Evolutionary conservation across 2,113 vertebrate genomes (phyloP).

Genomic region (Corvus moneduloides): DNA sequence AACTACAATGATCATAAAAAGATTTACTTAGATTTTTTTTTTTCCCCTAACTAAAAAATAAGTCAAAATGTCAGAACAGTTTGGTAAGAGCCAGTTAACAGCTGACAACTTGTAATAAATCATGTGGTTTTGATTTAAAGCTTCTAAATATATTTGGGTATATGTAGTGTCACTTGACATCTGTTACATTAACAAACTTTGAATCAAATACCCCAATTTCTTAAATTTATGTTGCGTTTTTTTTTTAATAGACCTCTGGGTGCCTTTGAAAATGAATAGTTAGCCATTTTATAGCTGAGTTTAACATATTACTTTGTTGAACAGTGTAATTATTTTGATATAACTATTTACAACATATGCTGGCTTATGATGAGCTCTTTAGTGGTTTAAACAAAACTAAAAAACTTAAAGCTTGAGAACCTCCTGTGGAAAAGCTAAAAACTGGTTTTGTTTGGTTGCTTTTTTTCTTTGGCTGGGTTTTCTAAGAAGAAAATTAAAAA

Average conservation of each 20-base stretch:
- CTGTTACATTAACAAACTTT: neutral
- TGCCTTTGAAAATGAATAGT: neutral
- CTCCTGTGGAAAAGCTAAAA: neutral
- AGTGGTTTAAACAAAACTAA: neutral
- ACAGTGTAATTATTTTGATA: neutral
- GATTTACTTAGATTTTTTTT: neutral
- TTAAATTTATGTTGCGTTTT: no score
- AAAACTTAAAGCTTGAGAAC: neutral
- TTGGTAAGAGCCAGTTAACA: neutral
- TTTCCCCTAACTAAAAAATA: neutral
- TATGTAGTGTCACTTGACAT: neutral
- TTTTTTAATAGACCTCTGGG: neutral
- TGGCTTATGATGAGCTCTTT: neutral
- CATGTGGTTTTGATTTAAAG: neutral
- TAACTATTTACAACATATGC: neutral
- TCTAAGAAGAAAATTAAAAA: neutral
- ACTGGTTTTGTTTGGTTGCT: neutral
- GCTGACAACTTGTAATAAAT: neutral
- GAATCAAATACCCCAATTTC: neutral
- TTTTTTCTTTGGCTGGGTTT: neutral
- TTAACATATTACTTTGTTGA: neutral
- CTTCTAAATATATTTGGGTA: neutral
- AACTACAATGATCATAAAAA: neutral
- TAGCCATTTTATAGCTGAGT: neutral
- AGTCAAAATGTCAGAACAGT: neutral